Evolutionary conservation across 2,797 vertebrate genomes (phyloP).

Genomic region (Holocentrus rufus): DNA sequence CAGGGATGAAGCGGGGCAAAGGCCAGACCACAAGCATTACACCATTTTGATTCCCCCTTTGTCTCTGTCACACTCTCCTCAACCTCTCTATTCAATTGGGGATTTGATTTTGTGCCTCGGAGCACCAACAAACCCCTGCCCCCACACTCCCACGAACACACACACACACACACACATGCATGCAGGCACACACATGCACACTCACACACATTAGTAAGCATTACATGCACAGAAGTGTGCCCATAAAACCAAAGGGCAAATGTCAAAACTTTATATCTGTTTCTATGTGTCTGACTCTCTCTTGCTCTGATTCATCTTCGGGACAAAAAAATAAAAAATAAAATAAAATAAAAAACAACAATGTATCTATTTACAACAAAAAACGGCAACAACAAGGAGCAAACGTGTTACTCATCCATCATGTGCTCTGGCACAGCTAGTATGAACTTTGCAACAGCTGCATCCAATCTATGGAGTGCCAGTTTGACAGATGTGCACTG

Average conservation of each 20-base stretch:
- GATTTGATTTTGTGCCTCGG: too few relatives aligned
- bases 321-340: too few relatives aligned
- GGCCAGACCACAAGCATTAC: conserved; percentile 56
- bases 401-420: conserved; percentile 14
- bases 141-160: too few relatives aligned
- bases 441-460: conserved; percentile 2
- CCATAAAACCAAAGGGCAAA: too few relatives aligned
- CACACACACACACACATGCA: too few relatives aligned
- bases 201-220: too few relatives aligned
- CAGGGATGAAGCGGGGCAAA: conserved; percentile 70
- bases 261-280: not conserved
- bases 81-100: not conserved
- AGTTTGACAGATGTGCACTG: conserved; percentile 60
- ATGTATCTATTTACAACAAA: not conserved
- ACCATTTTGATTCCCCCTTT: conserved; percentile 54
- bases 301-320: not conserved
- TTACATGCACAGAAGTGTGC: too few relatives aligned
- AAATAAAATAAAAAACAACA: too few relatives aligned
- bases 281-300: not conserved
- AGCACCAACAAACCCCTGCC: not conserved
- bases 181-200: too few relatives aligned
- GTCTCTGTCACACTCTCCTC: not conserved
- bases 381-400: too few relatives aligned
- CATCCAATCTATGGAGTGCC: conserved; percentile 44
- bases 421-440: conserved; percentile 12